Evolutionary conservation across 2,888 invertebrate species (phyloP), one percentile per base, ranked within the genome.

Genomic region (Pheosia tremula): DNA sequence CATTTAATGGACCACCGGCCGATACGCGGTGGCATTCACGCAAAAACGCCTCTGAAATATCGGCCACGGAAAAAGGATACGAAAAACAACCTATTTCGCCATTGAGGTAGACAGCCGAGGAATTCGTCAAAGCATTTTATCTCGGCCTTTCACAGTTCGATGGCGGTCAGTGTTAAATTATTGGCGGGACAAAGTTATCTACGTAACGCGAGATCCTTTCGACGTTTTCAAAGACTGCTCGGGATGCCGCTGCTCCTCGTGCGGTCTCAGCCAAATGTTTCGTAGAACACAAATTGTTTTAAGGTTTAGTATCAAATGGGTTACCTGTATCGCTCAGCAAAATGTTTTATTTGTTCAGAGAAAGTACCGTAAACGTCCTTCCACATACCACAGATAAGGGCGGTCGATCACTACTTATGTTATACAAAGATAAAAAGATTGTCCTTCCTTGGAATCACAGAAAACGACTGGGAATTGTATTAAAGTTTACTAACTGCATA

Each of bases 41-140:
- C 92, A 90, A 91, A 92, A 91, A 90, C 89, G 70, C 58, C 72
- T 78, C 81, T 72, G 80, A 85, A 85, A 84, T 81, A 82, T 81
- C 82, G 83, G 80, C 83, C 79, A 78, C 79, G 79, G 84, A 90
- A 91, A 90, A 91, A 88, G 80, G 79, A 85, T 75, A 82, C 75
- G 77, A 88, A 90, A 89, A 88, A 89, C 87, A 85, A 87, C 84
- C 82, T 85, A 87, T 87, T 87, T 85, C 82, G 86, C 89, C 88
- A 87, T 89, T 87, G 86, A 84, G 83, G 79, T 81, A 80, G 85
- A 86, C 85, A 83, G 86, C 83, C 79, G 80, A 84, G 78, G 91
- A 90, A 92, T 92, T 91, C 88, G 88, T 89, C 87, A 87, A 87
- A 88, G 87, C 80, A 88, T 90, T 90, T 92, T 92, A 91, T 92